Conservation (phyloP, 2,797 vertebrate species). For the Sebastolobus alascanus region DNA sequence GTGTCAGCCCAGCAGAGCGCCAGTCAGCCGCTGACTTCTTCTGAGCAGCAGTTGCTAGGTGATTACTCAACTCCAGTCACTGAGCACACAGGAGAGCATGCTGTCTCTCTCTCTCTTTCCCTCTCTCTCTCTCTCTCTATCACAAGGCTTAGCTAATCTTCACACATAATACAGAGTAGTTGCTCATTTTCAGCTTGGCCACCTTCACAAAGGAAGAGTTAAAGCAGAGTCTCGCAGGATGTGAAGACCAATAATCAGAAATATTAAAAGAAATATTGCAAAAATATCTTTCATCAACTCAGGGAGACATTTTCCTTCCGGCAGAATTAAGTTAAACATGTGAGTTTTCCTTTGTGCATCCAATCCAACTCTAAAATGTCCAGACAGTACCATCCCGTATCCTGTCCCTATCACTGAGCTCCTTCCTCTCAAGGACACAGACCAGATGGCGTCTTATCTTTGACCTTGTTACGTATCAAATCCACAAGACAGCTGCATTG, state of each 20-base stretch:
- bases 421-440: slow-evolving; percentile 55
- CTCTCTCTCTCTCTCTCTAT: slow-evolving; percentile 1
- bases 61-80: slow-evolving; percentile 82
- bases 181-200: slow-evolving; percentile 32
- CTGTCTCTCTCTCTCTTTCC: slow-evolving; percentile 10
- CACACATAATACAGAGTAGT: slow-evolving; percentile 14
- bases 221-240: slow-evolving; percentile 13
- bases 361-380: slow-evolving; percentile 9
- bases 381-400: slow-evolving; percentile 15
- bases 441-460: slow-evolving; percentile 71
- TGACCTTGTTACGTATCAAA: slow-evolving; percentile 64
- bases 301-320: not conserved
- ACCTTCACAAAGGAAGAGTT: slow-evolving; percentile 10
- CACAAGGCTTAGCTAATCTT: slow-evolving; percentile 31
- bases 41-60: slow-evolving; percentile 87
- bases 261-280: not conserved
- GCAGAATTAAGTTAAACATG: not conserved
- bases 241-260: slow-evolving; percentile 5
- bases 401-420: slow-evolving; percentile 34
- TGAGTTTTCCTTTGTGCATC: not conserved
- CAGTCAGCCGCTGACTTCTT: slow-evolving; percentile 71
- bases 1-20: slow-evolving; percentile 59
- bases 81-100: slow-evolving; percentile 53
- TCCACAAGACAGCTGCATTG: slow-evolving; percentile 17
- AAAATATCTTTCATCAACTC: not conserved